These are phyloP conservation scores for Callorhinus ursinus DNA, from an alignment of 2,113 vertebrate genomes.

Conservation along the genomic window DNA sequence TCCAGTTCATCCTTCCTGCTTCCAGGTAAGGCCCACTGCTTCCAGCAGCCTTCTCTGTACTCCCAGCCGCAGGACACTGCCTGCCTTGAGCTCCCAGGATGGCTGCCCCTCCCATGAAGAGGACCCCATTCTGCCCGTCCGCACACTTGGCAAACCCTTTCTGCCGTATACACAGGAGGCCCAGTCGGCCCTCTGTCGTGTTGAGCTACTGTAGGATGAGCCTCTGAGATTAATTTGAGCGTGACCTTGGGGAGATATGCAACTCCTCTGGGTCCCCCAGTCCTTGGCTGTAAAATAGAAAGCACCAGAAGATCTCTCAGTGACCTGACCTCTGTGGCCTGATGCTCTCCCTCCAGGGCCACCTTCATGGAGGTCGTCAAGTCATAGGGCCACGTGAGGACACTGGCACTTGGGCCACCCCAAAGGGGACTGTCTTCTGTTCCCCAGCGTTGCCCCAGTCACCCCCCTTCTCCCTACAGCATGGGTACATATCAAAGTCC, in stretches of 20 bases:
- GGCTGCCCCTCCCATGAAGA: neutral
- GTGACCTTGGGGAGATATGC: neutral
- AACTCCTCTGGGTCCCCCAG: neutral
- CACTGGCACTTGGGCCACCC: neutral
- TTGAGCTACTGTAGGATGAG: neutral
- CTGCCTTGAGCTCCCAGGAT: neutral
- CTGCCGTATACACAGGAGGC: accelerated
- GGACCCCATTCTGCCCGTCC: accelerated
- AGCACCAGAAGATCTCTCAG: neutral
- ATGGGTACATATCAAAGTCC: neutral
- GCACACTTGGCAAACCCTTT: neutral
- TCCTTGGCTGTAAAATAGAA: too few species aligned
- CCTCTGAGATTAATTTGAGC: neutral
- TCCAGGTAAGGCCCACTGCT: neutral
- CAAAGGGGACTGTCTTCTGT: neutral
- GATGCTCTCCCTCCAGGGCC: neutral
- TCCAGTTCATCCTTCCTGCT: neutral
- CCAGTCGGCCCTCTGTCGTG: accelerated
- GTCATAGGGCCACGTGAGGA: neutral
- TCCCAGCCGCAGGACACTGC: neutral
- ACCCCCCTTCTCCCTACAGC: too few species aligned
- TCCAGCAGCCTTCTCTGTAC: neutral
- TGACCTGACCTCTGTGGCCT: neutral
- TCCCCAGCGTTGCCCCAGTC: neutral
- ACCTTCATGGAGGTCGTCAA: neutral